Evolutionary conservation across 2,888 invertebrate genomes (phyloP), one percentile per base, ranked within the genome.

Genomic region (Exephanes ischioxanthus): DNA sequence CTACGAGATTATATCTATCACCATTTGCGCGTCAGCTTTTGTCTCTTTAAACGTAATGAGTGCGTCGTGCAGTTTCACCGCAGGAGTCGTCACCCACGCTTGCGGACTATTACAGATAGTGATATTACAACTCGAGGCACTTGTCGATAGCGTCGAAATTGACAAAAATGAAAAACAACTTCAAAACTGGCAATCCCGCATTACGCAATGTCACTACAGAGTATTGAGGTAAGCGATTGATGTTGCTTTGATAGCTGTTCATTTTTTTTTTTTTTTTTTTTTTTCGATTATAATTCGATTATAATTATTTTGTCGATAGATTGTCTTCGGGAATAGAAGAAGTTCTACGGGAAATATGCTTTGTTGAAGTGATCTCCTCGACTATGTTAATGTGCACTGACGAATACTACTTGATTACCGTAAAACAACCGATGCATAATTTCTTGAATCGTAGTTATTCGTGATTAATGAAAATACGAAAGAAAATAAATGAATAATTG

Each of bases 361-460:
- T 92, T 22, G 88, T 92, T 6, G 92, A 92, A 80, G 75, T 92
- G 26, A 66, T 92, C 0, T 91, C 90, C 0, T 90, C 91, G 66
- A 91, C 91, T 0, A 19, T 91, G 72, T 90, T 91, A 19, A 92
- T 93, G 76, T 93, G 93, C 53, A 90, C 91, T n/a, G 79, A 92
- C 2, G 92, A 90, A 79, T 93, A 91, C 82, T 90, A 90, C 78
- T 87, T 89, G 22, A 89, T 93, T 19, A 91, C 88, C 33, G 33
- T 33, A 26, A 33, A 33, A 33, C 33, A 33, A 33, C 6, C 6
- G 33, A 33, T 33, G 6, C 0, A 33, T 33, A 0, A 33, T 26
- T 33, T 33, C 0, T 33, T 33, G 33, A 6, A 33, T 33, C 6
- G 0, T 33, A 33, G 33, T 33, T 33, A 33, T 6, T 30, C 3